Conservation (phyloP, 1,140 invertebrate species). For the Philopotamus ludificatus region DNA sequence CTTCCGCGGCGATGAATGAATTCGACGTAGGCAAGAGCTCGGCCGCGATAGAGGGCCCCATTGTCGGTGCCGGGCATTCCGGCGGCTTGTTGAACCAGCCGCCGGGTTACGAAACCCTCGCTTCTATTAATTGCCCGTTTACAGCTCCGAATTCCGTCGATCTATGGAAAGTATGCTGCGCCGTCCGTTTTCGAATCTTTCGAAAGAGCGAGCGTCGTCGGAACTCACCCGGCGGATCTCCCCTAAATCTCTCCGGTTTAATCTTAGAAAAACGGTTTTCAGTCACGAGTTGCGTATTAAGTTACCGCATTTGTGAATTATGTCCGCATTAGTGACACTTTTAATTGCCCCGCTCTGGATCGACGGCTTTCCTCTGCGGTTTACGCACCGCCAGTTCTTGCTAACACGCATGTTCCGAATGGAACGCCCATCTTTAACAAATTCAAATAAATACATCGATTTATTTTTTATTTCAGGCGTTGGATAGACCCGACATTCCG, state of each 20-base stretch:
- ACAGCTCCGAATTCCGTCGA: background rate
- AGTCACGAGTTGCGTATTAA: constrained; percentile 9
- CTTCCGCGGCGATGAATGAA: background rate
- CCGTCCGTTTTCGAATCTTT: background rate
- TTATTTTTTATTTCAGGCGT: too few species aligned
- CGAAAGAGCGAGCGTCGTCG: background rate
- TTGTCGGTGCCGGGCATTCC: constrained; percentile 4
- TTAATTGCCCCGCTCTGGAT: too few species aligned
- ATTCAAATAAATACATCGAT: too few species aligned
- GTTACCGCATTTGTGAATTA: background rate
- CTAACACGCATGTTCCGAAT: too few species aligned
- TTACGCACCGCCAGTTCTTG: too few species aligned
- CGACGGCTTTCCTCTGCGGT: too few species aligned
- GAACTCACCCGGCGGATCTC: background rate
- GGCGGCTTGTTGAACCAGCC: background rate
- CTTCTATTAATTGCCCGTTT: background rate
- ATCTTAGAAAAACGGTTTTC: background rate
- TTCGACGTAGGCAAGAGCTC: background rate
- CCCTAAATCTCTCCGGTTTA: background rate
- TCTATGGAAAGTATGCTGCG: background rate
- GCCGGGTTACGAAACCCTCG: background rate
- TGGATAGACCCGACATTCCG: too few species aligned
- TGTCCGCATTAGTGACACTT: background rate
- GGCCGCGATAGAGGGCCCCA: background rate
- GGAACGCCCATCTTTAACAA: too few species aligned